Percentiles rank a stretch among this genome's conserved stretches.
These are phyloP conservation scores for Pituophis catenifer DNA, from an alignment of 2,113 vertebrate species.

Conservation along the genomic window DNA sequence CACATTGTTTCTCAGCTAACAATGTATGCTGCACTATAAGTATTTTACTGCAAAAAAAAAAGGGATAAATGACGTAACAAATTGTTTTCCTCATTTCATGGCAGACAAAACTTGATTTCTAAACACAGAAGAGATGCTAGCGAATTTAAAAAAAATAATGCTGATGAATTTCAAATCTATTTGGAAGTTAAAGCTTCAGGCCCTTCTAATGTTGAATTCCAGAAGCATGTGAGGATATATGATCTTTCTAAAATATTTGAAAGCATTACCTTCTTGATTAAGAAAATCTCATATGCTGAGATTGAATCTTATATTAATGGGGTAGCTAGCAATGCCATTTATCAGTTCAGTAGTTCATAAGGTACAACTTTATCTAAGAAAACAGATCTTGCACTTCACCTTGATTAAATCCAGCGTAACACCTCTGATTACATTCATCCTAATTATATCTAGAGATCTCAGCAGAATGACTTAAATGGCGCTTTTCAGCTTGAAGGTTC, in stretches of 20 bases:
- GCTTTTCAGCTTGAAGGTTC: background rate
- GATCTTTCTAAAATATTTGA: background rate
- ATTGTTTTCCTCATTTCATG: background rate
- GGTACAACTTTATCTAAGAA: background rate
- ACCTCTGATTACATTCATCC: background rate
- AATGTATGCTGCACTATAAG: background rate
- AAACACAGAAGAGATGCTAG: background rate
- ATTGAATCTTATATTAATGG: background rate
- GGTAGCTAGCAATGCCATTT: background rate
- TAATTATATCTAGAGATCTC: background rate
- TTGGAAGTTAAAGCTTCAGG: background rate
- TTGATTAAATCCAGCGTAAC: background rate
- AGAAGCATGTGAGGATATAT: background rate
- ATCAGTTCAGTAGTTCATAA: background rate
- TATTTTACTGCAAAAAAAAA: background rate
- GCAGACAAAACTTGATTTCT: background rate
- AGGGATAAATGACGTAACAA: rapidly evolving
- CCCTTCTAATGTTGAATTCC: background rate
- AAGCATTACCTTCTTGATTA: background rate
- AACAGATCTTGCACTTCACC: background rate
- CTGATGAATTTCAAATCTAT: background rate
- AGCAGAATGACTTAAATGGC: background rate
- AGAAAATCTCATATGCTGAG: background rate
- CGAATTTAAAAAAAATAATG: background rate
- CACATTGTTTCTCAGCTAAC: background rate